Base-by-base conservation (phyloP, 2,888 invertebrate genomes). In the Agrochola lota region DNA sequence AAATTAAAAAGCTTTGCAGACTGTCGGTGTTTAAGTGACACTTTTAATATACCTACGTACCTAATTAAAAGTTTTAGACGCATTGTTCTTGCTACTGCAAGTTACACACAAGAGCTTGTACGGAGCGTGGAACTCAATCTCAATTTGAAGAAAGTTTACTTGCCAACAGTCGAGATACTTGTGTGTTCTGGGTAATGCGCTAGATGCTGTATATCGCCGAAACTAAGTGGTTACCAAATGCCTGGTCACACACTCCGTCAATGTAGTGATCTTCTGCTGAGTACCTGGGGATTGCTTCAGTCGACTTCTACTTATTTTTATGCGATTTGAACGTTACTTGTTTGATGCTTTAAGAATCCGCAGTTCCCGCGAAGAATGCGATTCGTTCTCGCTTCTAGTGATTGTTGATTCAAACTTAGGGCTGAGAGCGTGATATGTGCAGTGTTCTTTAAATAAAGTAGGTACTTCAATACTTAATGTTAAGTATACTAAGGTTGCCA, bases 81-180 rank as follows among this genome's bases (percentile, higher is more conserved):
- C 71, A 74, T 77, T 75, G 73, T 83, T 74, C 73, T 40, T 59
- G 30, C 43, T 64, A 26, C 67, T 40, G 74, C 72, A 78, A 73
- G 55, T 77, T 76, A 71, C 78, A 80, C 77, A 76, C 77, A 74
- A 74, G 67, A 78, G 59, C 71, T 70, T 46, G 68, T 59, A 64
- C 46, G 26, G 20, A 69, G 64, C 64, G 59, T 26, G 63, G 72
- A 83, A 75, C 81, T 85, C 75, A 77, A 87, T 86, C 78, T 81
- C 73, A 77, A 83, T 82, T 81, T 80, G 69, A 78, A 71, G 83
- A 80, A 87, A 87, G 55, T 85, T 89, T 79, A 43, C 71, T 78
- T 89, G 81, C 78, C 87, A 81, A 83, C 85, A 83, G 74, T 76
- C 70, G 11, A 66, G 71, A 77, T 78, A 62, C 81, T 79, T 73